Conservation (phyloP, 1,140 invertebrate genomes). For the Sinonovacula constricta region DNA sequence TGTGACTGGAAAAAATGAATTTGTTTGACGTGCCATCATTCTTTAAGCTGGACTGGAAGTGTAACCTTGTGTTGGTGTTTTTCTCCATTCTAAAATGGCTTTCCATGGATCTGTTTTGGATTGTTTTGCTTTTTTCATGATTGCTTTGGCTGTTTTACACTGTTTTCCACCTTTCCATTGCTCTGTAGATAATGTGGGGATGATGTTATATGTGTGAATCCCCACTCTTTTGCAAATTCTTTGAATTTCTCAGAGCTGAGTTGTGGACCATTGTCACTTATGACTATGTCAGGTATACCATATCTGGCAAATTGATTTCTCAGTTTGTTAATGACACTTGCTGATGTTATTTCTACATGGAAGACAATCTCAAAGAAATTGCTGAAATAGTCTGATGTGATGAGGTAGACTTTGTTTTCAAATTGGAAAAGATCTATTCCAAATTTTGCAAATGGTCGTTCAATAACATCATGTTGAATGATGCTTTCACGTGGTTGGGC, state of each 20-base stretch:
- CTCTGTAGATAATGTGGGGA: conserved; percentile 48
- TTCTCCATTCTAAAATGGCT: conserved; percentile 55
- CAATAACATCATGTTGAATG: conserved; percentile 53
- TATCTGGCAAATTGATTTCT: conserved; percentile 56
- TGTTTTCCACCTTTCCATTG: conserved; percentile 60
- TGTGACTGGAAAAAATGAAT: neutral
- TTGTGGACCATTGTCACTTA: conserved; percentile 55
- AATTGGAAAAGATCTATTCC: conserved; percentile 60
- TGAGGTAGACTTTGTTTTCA: conserved; percentile 50
- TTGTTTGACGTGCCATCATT: conserved; percentile 33
- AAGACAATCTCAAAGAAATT: conserved; percentile 56
- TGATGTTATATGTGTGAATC: conserved; percentile 45
- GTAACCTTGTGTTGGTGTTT: conserved; percentile 50
- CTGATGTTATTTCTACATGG: conserved; percentile 29
- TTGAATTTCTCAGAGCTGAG: conserved; percentile 48
- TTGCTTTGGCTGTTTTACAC: conserved; percentile 61
- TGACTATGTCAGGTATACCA: conserved; percentile 47
- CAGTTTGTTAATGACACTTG: conserved; percentile 53
- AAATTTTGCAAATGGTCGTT: conserved; percentile 64
- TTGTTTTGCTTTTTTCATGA: conserved; percentile 39
- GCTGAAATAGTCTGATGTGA: conserved; percentile 53
- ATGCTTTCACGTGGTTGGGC: conserved; percentile 40
- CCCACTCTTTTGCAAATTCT: conserved; percentile 42
- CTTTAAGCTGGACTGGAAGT: conserved; percentile 40
- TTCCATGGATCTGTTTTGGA: neutral